Percentiles rank a stretch among this genome's conserved stretches.
Evolutionary conservation across 1,140 invertebrate species (phyloP).

Genomic region (Pollicipes pollicipes): DNA sequence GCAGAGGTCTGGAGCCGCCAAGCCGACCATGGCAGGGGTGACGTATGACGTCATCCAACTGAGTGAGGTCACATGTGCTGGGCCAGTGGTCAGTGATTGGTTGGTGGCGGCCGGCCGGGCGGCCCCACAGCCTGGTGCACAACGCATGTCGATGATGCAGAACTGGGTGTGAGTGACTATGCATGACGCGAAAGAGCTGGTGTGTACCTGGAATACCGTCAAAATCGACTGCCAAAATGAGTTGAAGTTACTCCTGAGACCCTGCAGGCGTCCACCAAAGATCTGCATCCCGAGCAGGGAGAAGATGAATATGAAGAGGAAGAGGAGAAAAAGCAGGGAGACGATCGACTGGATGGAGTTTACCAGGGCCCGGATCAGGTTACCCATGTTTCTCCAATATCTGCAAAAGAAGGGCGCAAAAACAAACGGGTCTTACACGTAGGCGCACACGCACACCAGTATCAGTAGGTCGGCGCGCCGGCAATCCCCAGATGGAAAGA

Average conservation of each 20-base stretch:
- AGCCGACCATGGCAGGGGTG: no score
- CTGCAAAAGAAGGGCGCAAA: conserved; percentile 33
- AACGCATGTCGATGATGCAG: no score
- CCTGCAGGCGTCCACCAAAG: conserved; percentile 66
- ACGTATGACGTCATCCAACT: no score
- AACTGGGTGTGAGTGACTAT: neutral
- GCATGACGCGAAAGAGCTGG: neutral
- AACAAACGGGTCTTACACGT: neutral
- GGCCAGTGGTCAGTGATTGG: no score
- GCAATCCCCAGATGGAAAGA: neutral
- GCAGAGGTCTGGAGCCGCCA: no score
- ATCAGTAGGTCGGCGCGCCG: no score
- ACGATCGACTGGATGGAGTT: conserved; percentile 86
- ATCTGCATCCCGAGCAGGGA: conserved; percentile 61
- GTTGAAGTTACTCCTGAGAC: conserved; percentile 92
- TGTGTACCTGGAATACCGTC: conserved; percentile 87
- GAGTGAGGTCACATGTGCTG: no score
- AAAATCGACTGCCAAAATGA: conserved; percentile 93
- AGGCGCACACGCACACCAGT: neutral
- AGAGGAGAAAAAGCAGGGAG: conserved; percentile 44
- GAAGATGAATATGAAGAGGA: conserved; percentile 51
- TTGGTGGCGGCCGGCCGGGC: no score
- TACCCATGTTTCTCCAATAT: conserved; percentile 94
- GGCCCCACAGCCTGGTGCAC: no score
- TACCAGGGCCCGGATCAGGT: conserved; percentile 89